Base-by-base conservation (phyloP, 2,113 vertebrate genomes). In the Pseudopipra pipra region DNA sequence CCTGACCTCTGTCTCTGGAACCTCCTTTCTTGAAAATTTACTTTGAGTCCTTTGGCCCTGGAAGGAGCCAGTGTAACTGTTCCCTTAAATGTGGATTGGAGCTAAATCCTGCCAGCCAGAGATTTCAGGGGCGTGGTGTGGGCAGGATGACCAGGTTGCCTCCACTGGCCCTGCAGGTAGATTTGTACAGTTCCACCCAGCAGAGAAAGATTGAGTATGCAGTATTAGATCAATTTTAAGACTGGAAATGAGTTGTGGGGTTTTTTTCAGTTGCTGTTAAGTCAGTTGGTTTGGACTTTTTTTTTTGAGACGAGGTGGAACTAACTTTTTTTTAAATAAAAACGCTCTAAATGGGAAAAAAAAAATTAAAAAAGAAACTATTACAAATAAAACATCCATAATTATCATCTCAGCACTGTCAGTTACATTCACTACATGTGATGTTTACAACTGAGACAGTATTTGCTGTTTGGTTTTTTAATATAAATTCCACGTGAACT, bases 271-370 rank as follows among this genome's bases (percentile, higher is more conserved):
- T n/a, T 59, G 6, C 7, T 70, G 3, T 21, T 54, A 3, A 3
- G 7, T 70, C 22, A 20, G 12, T 41, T n/a, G 54, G 52, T 68
- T 54, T 30, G 4, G 3, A 1, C 4, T 2, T 31, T 9, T 14
- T 14, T 43, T 47, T 20, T 5, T 1, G 6, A 1, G 8, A 6
- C 9, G 2, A 5, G 8, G 3, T 0, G 0, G 14, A 89, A 47
- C 0, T 5, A 37, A 9, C 0, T 3, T 18, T 49, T 9, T 39
- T 44, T 6, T 49, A 0, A n/a, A 81, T 44, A 11, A 72, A 62
- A 87, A 7, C 13, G 23, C 6, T 51, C 11, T 12, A 66, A 73
- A 62, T 28, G 6, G 10, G 33, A 56, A 73, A 86, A 59, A 89
- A 71, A 24, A 30, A 39, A 13, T 22, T 43, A 16, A 9, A 79